Conservation (phyloP, 2,888 invertebrate species). For the Arctia plantaginis region DNA sequence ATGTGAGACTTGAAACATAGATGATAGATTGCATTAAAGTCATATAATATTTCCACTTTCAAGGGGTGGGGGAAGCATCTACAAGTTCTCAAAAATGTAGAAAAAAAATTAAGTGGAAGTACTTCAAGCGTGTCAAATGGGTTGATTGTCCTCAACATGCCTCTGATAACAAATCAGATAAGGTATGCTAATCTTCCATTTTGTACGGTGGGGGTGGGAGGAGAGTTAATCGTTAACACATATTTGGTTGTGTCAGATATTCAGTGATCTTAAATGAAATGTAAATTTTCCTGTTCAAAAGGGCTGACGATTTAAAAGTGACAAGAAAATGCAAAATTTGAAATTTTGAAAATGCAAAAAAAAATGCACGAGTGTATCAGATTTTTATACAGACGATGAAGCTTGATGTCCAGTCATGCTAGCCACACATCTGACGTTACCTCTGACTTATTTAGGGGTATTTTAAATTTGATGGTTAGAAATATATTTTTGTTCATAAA, state of each 20-base stretch:
- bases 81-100: background rate
- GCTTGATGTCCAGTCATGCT: too few species aligned
- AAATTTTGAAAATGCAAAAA: background rate
- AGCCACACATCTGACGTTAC: too few species aligned
- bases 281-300: too few species aligned
- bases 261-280: too few species aligned
- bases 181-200: background rate
- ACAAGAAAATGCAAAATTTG: background rate
- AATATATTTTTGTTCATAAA: too few species aligned
- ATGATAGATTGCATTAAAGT: background rate
- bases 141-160: background rate
- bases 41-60: background rate
- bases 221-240: too few species aligned
- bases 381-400: too few species aligned
- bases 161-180: background rate
- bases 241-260: background rate
- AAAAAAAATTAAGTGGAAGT: background rate
- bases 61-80: background rate
- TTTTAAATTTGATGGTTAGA: too few species aligned
- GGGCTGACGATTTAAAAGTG: background rate
- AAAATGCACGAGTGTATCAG: too few species aligned
- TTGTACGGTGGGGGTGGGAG: background rate
- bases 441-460: too few species aligned
- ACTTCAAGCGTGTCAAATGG: background rate
- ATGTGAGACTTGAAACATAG: background rate